A percentile compares a stretch with the other conserved stretches of the same genome.
phyloP scores from a whole-genome alignment of 2,797 vertebrate genomes.

The Urophycis tenuis region DNA sequence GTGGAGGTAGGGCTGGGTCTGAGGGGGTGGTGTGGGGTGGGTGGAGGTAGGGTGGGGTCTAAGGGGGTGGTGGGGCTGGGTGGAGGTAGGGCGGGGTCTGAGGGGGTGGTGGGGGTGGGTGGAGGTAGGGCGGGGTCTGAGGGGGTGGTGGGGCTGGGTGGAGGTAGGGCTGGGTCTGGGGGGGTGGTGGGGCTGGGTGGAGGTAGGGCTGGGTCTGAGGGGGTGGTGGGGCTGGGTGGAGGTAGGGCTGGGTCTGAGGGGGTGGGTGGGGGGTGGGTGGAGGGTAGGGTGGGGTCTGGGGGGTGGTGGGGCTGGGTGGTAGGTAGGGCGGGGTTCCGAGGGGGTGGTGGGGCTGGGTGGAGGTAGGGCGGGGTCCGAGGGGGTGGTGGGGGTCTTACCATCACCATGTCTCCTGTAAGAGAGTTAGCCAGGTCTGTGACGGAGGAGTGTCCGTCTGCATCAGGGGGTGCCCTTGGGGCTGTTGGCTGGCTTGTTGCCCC shows the following conservation, averaged over 20 bases:
- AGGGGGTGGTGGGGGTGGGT: background rate
- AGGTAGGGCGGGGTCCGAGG: background rate
- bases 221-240: background rate
- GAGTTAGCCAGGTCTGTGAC: constrained; percentile 97
- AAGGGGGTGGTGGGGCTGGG: background rate
- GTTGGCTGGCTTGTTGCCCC: constrained; percentile 84
- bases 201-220: background rate
- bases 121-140: background rate
- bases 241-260: background rate
- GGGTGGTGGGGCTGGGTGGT: background rate
- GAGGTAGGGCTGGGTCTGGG: background rate
- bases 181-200: background rate
- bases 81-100: background rate
- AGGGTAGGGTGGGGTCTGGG: background rate
- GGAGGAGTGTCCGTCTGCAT: constrained; percentile 84
- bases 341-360: background rate
- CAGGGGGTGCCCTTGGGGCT: constrained; percentile 82
- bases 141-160: background rate
- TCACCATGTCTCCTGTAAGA: constrained; percentile 97
- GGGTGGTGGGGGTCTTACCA: constrained; percentile 73
- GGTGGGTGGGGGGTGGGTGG: background rate
- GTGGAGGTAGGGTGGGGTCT: background rate
- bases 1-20: background rate
- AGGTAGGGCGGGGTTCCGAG: background rate
- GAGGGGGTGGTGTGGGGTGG: background rate